Base-by-base conservation (phyloP, 2,797 vertebrate species). In the Urosaurus nigricauda region DNA sequence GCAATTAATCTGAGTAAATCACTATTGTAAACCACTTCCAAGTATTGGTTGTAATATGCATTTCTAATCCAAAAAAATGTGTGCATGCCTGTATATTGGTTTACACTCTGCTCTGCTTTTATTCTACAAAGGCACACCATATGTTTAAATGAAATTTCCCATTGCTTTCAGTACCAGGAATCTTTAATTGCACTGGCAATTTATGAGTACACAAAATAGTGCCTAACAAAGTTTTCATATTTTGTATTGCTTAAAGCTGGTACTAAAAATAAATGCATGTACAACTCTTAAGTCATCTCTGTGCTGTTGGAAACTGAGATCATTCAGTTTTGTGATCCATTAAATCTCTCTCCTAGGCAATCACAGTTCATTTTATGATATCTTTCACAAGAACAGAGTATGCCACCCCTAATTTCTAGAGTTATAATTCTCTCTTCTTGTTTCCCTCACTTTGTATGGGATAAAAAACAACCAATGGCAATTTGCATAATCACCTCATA, bases 401-500 rank as follows among this genome's bases (percentile, higher is more conserved):
- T 88, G 63, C 47, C 6, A 71, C 21, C 24, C n/a, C n/a, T n/a
- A 56, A 9, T 53, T n/a, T 37, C 60, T 79, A 9, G 79, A 70
- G 77, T 37, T 68, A 37, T 5, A 3, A 40, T 26, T 78, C 37
- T n/a, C n/a, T 32, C 9, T 65, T 47, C 51, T 63, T 58, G 1
- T 70, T 58, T 32, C 43, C 53, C 43, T 56, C 21, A 68, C 37
- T 24, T 85, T 74, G 19, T 63, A 26, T 85, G 40, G 13, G 1
- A 7, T 60, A 80, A 84, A 90, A 92, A 74, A 32, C 13, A 73
- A 88, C 88, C 79, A 86, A 88, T 88, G 13, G 4, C 91, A 70
- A 83, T 91, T 84, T 88, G 80, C 85, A 85, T 85, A 84, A 82
- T 87, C 70, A 88, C 53, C 53, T 92, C 86, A 89, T 87, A 92